phyloP scores from a whole-genome alignment of 2,888 invertebrate genomes.

The Lomographa bimaculata region DNA sequence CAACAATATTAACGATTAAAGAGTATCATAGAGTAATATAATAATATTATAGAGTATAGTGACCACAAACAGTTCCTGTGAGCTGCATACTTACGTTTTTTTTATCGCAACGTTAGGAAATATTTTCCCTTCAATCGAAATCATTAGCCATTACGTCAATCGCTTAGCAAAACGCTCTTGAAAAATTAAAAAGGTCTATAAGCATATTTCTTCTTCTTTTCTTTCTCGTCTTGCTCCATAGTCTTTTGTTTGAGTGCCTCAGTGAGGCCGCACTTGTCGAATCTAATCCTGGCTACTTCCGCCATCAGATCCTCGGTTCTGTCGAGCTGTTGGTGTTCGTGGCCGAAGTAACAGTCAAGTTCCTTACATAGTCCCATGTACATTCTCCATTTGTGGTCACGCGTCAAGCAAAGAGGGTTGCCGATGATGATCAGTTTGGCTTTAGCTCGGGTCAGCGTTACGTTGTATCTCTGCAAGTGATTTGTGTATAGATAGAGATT shows the following conservation, averaged over 20 bases:
- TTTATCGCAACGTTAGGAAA: too few species aligned
- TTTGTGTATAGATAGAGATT: too few species aligned
- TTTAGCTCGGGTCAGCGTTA: constrained; percentile 88
- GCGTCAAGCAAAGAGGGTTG: constrained; percentile 69
- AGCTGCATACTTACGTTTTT: too few species aligned
- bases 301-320: constrained; percentile 41
- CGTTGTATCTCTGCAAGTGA: constrained; percentile 86
- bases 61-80: too few species aligned
- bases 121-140: too few species aligned
- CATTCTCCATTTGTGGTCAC: constrained; percentile 58
- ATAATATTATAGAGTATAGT: too few species aligned
- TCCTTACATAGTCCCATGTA: constrained; percentile 64
- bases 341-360: constrained; percentile 58
- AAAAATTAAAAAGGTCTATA: background rate
- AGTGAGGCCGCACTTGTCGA: constrained; percentile 46
- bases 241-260: constrained; percentile 33
- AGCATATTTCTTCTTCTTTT: background rate
- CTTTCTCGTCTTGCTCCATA: constrained; percentile 11
- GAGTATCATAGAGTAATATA: too few species aligned
- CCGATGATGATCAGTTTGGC: constrained; percentile 85
- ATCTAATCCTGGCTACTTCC: constrained; percentile 47
- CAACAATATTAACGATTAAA: too few species aligned
- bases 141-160: too few species aligned
- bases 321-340: constrained; percentile 48
- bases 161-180: background rate